Base-by-base conservation (phyloP, 2,113 vertebrate genomes). In the Nanorana parkeri region DNA sequence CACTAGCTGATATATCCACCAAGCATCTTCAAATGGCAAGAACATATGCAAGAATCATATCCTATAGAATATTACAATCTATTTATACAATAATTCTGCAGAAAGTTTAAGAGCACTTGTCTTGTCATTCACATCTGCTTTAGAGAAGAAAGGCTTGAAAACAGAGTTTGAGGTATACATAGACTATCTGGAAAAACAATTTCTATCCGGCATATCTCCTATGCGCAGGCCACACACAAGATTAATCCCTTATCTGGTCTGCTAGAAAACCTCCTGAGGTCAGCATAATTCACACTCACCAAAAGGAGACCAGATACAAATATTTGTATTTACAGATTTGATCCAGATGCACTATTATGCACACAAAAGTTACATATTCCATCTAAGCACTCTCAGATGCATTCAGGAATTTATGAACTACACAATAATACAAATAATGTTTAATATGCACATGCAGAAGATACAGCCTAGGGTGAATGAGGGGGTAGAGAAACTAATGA, bases 161-260 rank as follows among this genome's bases (percentile, higher is more conserved):
- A 52, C 10, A 32, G 19, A 78, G 64, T 11, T 28, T 75, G 29
- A 20, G 56, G 56, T 66, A 63, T 81, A 21, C 26, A 65, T 66
- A 26, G 79, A 81, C 66, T 82, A 75, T 63, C 69, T 75, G 80
- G 51, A 64, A 82, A 75, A 17, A 36, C 41, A 23, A 68, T 82
- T 75, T 36, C 54, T 15, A 15, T 47, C 10, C 11, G 2, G 41
- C 3, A 47, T 47, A 47, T 47, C 41, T 13, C 41, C 41, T 47
- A 47, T 10, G 10, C 5, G 1, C 13, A n/a, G 80, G 51, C 71
- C 80, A 75, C 71, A 81, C 80, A 82, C 52, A 82, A 71, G 54
- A 58, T 17, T 55, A 74, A 71, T 61, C 71, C 66, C 64, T 74
- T 20, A 29, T 74, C 5, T 60, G 24, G n/a, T 58, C 52, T 79